Evolutionary conservation across 2,113 vertebrate species (phyloP).

Genomic region (Grus americana): DNA sequence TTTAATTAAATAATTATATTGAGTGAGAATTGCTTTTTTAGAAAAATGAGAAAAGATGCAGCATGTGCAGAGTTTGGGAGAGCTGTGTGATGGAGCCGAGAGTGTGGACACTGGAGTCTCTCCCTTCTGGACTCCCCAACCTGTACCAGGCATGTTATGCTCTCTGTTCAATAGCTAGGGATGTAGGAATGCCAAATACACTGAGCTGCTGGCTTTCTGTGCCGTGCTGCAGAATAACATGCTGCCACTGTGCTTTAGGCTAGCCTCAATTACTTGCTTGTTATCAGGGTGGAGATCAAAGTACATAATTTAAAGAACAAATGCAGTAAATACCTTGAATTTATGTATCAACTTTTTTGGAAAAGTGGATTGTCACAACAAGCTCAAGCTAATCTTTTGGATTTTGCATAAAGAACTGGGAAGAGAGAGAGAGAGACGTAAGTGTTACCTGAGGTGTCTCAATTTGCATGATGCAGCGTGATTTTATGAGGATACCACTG

Average conservation of each 20-base stretch:
- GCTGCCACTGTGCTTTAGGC: neutral
- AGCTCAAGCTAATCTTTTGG: neutral
- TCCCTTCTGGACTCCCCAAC: neutral
- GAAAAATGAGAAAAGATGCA: rapidly evolving
- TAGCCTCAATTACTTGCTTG: neutral
- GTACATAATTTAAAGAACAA: constrained; percentile 9
- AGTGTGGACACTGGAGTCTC: neutral
- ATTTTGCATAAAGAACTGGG: neutral
- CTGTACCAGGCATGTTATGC: rapidly evolving
- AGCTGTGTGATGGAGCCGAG: neutral
- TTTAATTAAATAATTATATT: rapidly evolving
- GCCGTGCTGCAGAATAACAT: neutral
- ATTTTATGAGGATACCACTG: neutral
- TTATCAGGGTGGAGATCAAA: constrained; percentile 48
- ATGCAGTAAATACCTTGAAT: constrained; percentile 18
- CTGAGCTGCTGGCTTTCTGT: neutral
- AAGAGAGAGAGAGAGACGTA: neutral
- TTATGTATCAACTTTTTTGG: neutral
- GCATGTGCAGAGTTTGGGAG: neutral
- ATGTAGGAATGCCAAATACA: neutral
- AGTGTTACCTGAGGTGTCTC: neutral
- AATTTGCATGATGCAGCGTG: neutral
- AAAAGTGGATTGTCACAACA: neutral
- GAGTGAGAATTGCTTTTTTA: neutral
- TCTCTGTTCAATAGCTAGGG: neutral